Evolutionary conservation across 2,888 invertebrate genomes (phyloP).

Genomic region (Anodontia alba): DNA sequence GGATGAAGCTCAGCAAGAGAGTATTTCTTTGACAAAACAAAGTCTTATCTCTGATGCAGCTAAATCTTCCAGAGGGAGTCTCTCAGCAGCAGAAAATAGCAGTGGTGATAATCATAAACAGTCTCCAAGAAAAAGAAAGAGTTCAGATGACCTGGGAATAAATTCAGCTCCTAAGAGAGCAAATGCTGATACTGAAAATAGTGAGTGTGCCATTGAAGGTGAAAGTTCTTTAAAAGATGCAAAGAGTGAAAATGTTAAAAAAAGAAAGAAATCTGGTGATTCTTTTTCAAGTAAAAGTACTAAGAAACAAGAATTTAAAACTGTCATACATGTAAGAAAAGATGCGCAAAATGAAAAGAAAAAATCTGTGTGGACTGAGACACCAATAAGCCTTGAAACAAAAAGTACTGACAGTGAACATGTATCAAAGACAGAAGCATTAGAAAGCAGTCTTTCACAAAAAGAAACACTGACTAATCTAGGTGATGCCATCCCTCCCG

Average conservation of each 20-base stretch:
- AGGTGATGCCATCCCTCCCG: not conserved
- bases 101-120: not conserved
- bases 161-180: not conserved
- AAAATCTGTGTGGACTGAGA: not conserved
- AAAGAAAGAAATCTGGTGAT: not conserved
- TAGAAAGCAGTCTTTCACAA: not conserved
- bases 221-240: not conserved
- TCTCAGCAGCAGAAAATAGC: not conserved
- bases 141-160: not conserved
- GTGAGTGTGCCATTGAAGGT: not conserved
- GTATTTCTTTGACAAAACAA: not conserved
- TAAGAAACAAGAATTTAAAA: constrained; percentile 8
- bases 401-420: constrained; percentile 10
- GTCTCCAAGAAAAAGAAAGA: not conserved
- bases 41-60: not conserved
- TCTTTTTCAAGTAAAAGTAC: not conserved
- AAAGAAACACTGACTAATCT: not conserved
- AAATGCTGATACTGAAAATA: not conserved
- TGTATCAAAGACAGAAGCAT: not conserved
- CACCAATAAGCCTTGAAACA: not conserved
- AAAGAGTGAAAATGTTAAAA: not conserved
- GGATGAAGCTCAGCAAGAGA: not conserved
- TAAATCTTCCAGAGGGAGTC: too few relatives aligned
- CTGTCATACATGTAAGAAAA: constrained; percentile 12
- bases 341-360: not conserved